Percentiles rank a stretch among this genome's conserved stretches.
Evolutionary conservation across 2,888 invertebrate genomes (phyloP).

Genomic region (Sarcophaga carnaria): DNA sequence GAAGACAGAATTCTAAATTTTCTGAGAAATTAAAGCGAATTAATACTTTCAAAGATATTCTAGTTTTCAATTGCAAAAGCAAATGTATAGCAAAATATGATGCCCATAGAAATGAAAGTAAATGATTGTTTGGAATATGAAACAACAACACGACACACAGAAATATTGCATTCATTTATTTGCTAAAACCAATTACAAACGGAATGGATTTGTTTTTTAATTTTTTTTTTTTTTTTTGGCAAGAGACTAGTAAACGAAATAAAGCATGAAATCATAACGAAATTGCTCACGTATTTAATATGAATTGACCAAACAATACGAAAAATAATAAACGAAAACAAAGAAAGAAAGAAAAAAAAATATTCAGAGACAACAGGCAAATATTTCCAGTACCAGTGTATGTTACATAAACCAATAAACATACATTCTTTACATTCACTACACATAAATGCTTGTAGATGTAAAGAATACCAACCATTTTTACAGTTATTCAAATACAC

Average conservation of each 20-base stretch:
- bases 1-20: no score
- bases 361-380: background rate
- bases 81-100: no score
- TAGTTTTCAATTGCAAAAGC: no score
- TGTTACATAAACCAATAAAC: background rate
- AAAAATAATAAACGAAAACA: constrained; percentile 20
- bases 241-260: background rate
- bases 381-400: background rate
- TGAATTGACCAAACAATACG: constrained; percentile 31
- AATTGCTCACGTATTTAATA: constrained; percentile 55
- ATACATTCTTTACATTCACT: background rate
- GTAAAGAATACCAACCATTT: no score
- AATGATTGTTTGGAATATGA: no score
- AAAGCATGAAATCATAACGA: background rate
- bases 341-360: background rate
- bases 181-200: background rate
- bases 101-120: no score
- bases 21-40: no score
- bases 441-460: no score
- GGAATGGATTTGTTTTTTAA: background rate
- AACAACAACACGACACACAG: background rate
- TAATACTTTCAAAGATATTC: no score
- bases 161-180: no score
- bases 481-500: no score
- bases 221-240: background rate